phyloP scores from a whole-genome alignment of 2,888 invertebrate species.

The Sericinus montela region DNA sequence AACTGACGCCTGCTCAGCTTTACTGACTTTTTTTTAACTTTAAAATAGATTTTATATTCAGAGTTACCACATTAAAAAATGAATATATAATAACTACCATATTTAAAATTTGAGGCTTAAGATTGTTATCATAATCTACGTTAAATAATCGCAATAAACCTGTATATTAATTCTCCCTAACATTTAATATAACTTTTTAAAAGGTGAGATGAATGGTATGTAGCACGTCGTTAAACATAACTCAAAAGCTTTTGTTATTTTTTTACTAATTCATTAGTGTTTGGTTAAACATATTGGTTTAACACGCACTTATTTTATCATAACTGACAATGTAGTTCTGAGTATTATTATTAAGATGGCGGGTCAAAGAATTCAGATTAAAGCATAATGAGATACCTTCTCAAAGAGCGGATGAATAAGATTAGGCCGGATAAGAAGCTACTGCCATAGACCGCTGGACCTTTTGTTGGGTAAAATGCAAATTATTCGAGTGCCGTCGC shows the following conservation, averaged over 20 bases:
- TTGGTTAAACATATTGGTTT: neutral
- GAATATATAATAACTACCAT: no score
- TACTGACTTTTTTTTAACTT: no score
- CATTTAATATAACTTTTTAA: no score
- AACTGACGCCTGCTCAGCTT: no score
- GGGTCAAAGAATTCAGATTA: slow-evolving; percentile 31
- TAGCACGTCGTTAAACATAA: neutral
- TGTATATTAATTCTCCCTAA: no score
- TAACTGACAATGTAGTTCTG: neutral
- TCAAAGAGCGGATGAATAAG: slow-evolving; percentile 45
- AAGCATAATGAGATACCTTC: slow-evolving; percentile 39
- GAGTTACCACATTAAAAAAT: no score
- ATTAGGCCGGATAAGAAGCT: slow-evolving; percentile 46
- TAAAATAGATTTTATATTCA: no score
- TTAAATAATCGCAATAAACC: no score
- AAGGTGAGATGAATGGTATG: slow-evolving; percentile 15
- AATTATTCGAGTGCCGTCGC: slow-evolving; percentile 32
- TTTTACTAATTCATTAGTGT: neutral
- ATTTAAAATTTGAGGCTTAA: no score
- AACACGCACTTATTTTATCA: neutral
- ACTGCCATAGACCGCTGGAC: slow-evolving; percentile 37
- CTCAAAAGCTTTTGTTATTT: neutral
- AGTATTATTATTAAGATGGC: no score
- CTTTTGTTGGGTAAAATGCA: slow-evolving; percentile 49
- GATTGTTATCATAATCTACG: no score